Base-by-base conservation (phyloP, 2,113 vertebrate genomes). In the Petaurus breviceps region DNA sequence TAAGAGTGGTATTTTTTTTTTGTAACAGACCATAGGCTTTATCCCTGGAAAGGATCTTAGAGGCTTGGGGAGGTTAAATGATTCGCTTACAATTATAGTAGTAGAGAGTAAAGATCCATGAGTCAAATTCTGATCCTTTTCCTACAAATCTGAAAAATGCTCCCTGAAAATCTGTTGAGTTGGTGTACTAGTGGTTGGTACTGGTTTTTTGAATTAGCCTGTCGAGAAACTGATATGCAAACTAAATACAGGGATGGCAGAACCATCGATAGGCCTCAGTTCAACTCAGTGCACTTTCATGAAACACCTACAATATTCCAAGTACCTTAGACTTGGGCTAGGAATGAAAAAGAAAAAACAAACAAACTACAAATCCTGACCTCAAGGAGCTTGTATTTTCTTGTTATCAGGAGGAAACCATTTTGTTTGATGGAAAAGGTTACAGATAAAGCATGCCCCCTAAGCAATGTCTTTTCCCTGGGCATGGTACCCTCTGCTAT, bases 61-160 rank as follows among this genome's bases (percentile, higher is more conserved):
- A 23, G 16, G 16, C 68, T 94, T 89, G 46, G 68, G 91, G 93
- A 96, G 50, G 25, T 90, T 94, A 53, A 50, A 57, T 91, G 94
- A 68, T 53, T 53, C 94, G 28, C 19, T 68, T 92, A 25, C 3
- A 92, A 24, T 95, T 3, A 22, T 1, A n/a, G 3, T 93, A 53
- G 46, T 91, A 93, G 25, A 51, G 93, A 84, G 25, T 47, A 61
- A 84, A 84, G 22, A 52, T 43, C 23, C 22, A 89, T 54, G 90
- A 95, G 51, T 0, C 53, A 93, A 97, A 92, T 31, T 6, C 19
- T 0, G 6, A 4, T 90, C 53, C 84, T 96, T 84, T 31, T 95
- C n/a, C 95, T 95, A 19, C 22, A 90, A 90, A 28, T 53, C 10
- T 92, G 23, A 53, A 91, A 95, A 52, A 43, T 49, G 90, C 52